Percentiles rank a stretch among this genome's conserved stretches.
These are phyloP conservation scores for Zeuzera pyrina DNA, from an alignment of 2,888 invertebrate species.

Conservation along the genomic window DNA sequence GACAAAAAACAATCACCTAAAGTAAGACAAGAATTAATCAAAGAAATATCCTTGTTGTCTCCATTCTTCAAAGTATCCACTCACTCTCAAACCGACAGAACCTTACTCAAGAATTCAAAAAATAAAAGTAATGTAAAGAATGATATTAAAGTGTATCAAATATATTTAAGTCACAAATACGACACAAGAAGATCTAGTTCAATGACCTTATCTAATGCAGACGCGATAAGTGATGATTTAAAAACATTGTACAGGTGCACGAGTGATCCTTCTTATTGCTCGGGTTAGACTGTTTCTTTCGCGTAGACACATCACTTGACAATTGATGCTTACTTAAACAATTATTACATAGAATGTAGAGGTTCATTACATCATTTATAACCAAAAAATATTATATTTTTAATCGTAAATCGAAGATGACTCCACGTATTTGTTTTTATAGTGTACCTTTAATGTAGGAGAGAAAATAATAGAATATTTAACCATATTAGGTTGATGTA, in stretches of 20 bases:
- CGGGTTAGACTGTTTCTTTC: slow-evolving; percentile 37
- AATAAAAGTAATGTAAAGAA: slow-evolving; percentile 16
- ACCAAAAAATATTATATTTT: no score
- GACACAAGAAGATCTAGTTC: slow-evolving; percentile 25
- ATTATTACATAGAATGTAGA: no score
- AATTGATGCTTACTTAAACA: no score
- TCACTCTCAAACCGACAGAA: slow-evolving; percentile 34
- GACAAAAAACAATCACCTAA: slow-evolving; percentile 11
- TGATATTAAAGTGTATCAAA: slow-evolving; percentile 32
- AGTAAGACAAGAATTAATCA: slow-evolving; percentile 24
- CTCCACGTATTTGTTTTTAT: no score
- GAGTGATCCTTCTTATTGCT: slow-evolving; percentile 38
- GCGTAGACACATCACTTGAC: no score
- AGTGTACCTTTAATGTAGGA: no score
- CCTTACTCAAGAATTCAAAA: slow-evolving; percentile 12
- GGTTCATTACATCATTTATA: no score
- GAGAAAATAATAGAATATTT: no score
- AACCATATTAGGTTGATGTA: no score
- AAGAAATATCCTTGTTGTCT: slow-evolving; percentile 23
- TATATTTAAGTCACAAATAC: slow-evolving; percentile 27
- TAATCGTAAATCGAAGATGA: no score
- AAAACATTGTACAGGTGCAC: slow-evolving; percentile 45
- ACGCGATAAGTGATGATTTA: slow-evolving; percentile 34
- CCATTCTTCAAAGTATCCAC: slow-evolving; percentile 29
- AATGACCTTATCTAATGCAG: slow-evolving; percentile 20